phyloP scores from a whole-genome alignment of 2,113 vertebrate species.

The Lethenteron reissneri region DNA sequence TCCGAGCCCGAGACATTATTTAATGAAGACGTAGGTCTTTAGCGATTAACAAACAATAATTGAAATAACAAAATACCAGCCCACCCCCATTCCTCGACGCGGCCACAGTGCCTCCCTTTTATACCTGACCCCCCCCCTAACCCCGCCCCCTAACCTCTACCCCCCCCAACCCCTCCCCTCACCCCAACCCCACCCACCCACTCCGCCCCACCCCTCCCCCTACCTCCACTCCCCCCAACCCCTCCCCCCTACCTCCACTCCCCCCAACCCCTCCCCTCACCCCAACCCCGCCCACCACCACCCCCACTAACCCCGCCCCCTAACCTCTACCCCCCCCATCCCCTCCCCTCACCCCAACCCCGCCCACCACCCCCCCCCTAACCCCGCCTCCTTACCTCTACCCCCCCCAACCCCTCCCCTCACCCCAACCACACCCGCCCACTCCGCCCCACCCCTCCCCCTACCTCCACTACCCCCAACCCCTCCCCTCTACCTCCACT shows the following conservation, averaged over 20 bases:
- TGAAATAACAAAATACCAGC: neutral
- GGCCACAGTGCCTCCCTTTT: constrained; percentile 12
- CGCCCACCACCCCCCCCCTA: no score
- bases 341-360: neutral
- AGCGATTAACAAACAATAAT: neutral
- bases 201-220: neutral
- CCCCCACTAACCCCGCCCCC: neutral
- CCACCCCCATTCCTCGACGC: neutral
- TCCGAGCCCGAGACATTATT: constrained; percentile 15
- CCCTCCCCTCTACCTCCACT: neutral
- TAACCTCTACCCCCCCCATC: no score
- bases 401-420: neutral
- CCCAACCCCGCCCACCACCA: no score
- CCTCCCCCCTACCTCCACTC: no score
- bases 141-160: constrained; percentile 10
- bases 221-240: no score
- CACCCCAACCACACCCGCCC: neutral
- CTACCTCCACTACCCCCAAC: constrained; percentile 8
- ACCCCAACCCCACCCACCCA: neutral
- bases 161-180: neutral
- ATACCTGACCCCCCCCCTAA: constrained; percentile 8
- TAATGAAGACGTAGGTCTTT: constrained; percentile 3
- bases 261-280: no score
- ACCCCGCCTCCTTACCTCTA: no score
- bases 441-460: constrained; percentile 6